Conservation (phyloP, 2,113 vertebrate species). For the Oxyruncus cristatus region DNA sequence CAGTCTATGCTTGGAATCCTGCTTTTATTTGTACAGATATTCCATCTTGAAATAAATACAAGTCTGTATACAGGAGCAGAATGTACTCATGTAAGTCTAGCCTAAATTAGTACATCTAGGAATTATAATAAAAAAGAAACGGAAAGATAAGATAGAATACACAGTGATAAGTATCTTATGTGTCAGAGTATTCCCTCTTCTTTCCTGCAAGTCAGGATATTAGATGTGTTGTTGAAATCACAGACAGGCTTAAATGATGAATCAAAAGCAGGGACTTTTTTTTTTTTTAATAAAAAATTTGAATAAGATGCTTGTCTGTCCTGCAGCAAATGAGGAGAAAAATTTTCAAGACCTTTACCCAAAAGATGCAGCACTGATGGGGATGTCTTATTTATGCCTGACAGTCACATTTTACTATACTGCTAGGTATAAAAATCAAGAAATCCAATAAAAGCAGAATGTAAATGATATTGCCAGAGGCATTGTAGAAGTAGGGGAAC, state of each 20-base stretch:
- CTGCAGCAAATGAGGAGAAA: background rate
- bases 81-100: background rate
- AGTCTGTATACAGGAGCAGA: background rate
- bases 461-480: background rate
- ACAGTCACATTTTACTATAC: background rate
- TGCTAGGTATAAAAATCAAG: background rate
- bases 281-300: background rate
- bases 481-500: background rate
- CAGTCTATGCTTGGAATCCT: background rate
- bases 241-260: background rate
- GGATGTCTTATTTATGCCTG: background rate
- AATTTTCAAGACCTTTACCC: background rate
- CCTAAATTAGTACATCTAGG: background rate
- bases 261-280: background rate
- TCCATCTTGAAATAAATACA: background rate
- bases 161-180: background rate
- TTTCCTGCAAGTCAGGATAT: background rate
- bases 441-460: background rate
- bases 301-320: background rate
- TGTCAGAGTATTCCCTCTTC: background rate
- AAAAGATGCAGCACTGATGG: background rate
- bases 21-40: background rate
- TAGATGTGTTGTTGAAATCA: background rate
- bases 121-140: background rate
- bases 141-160: background rate